Evolutionary conservation across 2,797 vertebrate species (phyloP).

Genomic region (Miichthys miiuy): DNA sequence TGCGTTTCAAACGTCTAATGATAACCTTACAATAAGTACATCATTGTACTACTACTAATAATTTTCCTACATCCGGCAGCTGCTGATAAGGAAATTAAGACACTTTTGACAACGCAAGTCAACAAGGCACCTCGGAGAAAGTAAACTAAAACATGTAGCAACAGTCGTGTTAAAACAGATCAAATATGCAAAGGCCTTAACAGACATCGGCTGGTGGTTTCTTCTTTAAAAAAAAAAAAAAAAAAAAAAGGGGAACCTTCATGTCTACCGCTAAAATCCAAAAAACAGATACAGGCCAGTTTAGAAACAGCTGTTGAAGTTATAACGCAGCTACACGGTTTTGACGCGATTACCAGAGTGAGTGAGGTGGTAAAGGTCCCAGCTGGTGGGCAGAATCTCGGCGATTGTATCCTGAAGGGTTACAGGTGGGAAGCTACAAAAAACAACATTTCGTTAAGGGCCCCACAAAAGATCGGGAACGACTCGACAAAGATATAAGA

Average conservation of each 20-base stretch:
- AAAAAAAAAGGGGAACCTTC: background rate
- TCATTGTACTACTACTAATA: background rate
- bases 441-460: conserved; percentile 32
- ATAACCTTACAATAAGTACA: background rate
- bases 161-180: background rate
- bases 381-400: conserved; percentile 47
- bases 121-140: background rate
- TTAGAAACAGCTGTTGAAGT: conserved; percentile 9
- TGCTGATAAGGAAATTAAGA: background rate
- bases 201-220: background rate
- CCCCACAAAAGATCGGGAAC: conserved; percentile 18
- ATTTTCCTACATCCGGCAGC: background rate
- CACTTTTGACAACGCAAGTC: background rate
- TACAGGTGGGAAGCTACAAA: conserved; percentile 61
- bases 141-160: background rate
- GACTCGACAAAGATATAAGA: background rate
- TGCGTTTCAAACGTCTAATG: background rate
- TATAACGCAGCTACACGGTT: background rate
- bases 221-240: background rate
- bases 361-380: background rate
- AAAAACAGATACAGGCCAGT: background rate
- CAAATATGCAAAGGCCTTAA: conserved; percentile 36
- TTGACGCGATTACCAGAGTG: background rate
- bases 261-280: background rate
- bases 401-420: conserved; percentile 28